A percentile compares a stretch with the other conserved stretches of the same genome.
phyloP scores from a whole-genome alignment of 2,888 invertebrate genomes.

The Gari tellinella region DNA sequence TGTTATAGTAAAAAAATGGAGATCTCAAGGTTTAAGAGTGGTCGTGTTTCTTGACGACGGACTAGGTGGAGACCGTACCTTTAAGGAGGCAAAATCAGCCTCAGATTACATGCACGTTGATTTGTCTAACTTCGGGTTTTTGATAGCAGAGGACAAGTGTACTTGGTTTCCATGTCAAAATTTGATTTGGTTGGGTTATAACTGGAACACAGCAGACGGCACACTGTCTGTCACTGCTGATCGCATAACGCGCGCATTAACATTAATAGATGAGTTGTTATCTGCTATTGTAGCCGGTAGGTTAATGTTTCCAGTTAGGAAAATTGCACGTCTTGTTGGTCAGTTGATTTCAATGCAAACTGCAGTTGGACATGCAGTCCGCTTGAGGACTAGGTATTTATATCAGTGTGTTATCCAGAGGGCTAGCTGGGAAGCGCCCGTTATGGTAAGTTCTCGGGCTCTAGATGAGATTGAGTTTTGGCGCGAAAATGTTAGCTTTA shows the following conservation, averaged over 20 bases:
- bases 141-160: conserved; percentile 57
- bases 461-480: conserved; percentile 12
- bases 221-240: conserved; percentile 35
- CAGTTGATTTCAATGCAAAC: conserved; percentile 39
- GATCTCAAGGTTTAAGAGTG: conserved; percentile 12
- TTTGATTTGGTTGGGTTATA: conserved; percentile 45
- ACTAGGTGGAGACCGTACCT: conserved; percentile 14
- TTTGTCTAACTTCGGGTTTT: conserved; percentile 50
- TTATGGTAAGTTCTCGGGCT: conserved; percentile 13
- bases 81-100: conserved; percentile 6
- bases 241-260: conserved; percentile 5
- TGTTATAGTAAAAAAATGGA: conserved; percentile 23
- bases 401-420: conserved; percentile 28
- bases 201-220: conserved; percentile 38
- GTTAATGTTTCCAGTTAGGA: conserved; percentile 22
- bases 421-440: conserved; percentile 34
- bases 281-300: too few relatives aligned
- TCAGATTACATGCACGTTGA: conserved; percentile 5
- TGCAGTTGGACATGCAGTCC: conserved; percentile 24
- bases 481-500: conserved; percentile 3
- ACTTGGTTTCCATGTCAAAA: conserved; percentile 40
- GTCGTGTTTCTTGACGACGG: conserved; percentile 37
- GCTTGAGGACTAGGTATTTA: conserved; percentile 24
- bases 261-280: too few relatives aligned
- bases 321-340: conserved; percentile 33